Evolutionary conservation across 2,888 invertebrate species (phyloP).

Genomic region (Pedicia rivosa): DNA sequence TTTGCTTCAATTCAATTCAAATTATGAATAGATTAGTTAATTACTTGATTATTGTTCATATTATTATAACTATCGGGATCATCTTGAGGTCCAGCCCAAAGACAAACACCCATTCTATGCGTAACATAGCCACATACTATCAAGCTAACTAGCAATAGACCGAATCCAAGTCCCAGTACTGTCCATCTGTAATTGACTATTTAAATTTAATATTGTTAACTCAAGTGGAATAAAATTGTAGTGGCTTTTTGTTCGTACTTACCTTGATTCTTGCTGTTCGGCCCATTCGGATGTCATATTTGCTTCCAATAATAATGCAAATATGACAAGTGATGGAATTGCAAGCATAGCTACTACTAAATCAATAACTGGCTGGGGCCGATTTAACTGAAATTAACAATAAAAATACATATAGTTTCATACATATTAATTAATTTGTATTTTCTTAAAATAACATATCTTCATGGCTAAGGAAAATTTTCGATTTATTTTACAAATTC

Average conservation of each 20-base stretch:
- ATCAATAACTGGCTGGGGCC: constrained; percentile 26
- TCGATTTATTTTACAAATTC: no score
- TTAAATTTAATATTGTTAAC: no score
- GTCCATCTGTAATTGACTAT: no score
- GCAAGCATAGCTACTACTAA: constrained; percentile 31
- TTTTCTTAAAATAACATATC: no score
- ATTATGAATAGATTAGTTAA: no score
- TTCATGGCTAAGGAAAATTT: no score
- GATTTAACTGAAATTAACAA: background rate
- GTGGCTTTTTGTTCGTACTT: no score
- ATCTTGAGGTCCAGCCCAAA: constrained; percentile 30
- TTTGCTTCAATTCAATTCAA: no score
- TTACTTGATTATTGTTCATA: background rate
- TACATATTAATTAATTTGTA: no score
- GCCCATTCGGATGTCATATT: constrained; percentile 28
- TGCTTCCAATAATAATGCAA: constrained; percentile 30
- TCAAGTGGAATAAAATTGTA: no score
- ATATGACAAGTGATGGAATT: constrained; percentile 28
- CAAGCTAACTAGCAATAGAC: constrained; percentile 28
- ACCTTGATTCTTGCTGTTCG: constrained; percentile 10
- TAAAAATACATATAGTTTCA: no score
- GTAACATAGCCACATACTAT: constrained; percentile 32
- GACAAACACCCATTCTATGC: constrained; percentile 31
- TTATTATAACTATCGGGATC: constrained; percentile 16
- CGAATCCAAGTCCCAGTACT: constrained; percentile 30